Evolutionary conservation across 2,113 vertebrate species (phyloP), one percentile per base, ranked within the genome.

Genomic region (Eupsittula cactorum): DNA sequence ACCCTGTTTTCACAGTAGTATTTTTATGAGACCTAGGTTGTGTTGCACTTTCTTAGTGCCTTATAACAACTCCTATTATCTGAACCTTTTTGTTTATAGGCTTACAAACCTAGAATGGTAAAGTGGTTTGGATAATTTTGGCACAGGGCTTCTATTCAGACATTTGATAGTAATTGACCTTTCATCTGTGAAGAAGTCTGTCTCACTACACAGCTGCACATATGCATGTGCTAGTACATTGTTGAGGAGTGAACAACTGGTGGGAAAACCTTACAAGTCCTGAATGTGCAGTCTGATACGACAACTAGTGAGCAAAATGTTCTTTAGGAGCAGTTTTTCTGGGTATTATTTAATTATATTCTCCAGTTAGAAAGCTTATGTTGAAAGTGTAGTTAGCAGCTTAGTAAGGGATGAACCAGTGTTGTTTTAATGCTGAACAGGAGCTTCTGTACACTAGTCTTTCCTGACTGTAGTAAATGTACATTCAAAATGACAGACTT

Each of bases 381-480:
- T 52, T 68, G 76, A 95, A 95, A 89, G 73, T 25, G 16, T 86
- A 91, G 91, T 89, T 92, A 89, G 77, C 94, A 95, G 83, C 52
- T 95, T 89, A 84, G 80, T 71, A 44, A 86, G 41, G 29, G 65
- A 78, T 91, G 86, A 93, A 65, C 62, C 88, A 89, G 60, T 2
- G 0, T 62, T 92, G 76, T 29, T 81, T 86, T 60, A 71, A 39
- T 59, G n/a, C 50, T 63, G 82, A 88, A 28, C 7, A 39, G 62
- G 62, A 89, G 83, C 89, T 92, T 76, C 80, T 86, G 60, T 63
- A 46, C 63, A 70, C 2, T 17, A 16, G 31, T 24, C 41, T 75
- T 91, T 84, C 77, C 60, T 92, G 60, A 46, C 13, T 4, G 86
- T 60, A 55, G 64, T 73, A 64, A 80, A 84, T 39, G 35, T 46